Conservation (phyloP, 30 jellyfish, hydroid and myxozoan genomes). For the Pseudorhiza aurosa region DNA sequence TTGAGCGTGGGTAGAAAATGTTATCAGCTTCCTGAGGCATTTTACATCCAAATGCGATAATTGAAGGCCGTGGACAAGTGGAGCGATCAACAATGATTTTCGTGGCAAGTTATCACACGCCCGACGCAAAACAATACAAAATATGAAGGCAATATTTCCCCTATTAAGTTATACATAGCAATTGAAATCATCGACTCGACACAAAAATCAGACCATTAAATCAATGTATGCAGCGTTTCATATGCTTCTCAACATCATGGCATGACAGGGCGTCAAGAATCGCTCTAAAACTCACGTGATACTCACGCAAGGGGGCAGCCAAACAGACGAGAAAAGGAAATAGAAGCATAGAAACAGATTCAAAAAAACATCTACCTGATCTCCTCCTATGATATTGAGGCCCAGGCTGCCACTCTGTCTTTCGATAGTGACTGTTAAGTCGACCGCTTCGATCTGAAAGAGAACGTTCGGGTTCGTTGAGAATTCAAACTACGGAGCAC, state of each 20-base stretch:
- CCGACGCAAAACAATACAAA: neutral
- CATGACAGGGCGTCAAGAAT: too few relatives aligned
- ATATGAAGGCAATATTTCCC: neutral
- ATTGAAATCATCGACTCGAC: neutral
- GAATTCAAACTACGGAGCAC: neutral
- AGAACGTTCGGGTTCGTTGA: neutral
- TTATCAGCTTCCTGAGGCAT: neutral
- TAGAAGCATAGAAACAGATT: too few relatives aligned
- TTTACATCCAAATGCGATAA: neutral
- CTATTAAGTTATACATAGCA: neutral
- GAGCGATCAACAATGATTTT: neutral
- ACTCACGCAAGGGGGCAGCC: too few relatives aligned
- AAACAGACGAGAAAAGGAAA: too few relatives aligned
- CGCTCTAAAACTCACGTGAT: too few relatives aligned
- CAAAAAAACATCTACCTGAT: conserved; percentile 59
- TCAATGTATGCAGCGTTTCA: too few relatives aligned
- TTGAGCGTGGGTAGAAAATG: neutral
- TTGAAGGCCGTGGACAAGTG: neutral
- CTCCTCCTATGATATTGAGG: conserved; percentile 93
- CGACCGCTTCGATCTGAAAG: conserved; percentile 61
- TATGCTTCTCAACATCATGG: too few relatives aligned
- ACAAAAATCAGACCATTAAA: too few relatives aligned
- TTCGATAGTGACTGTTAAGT: conserved; percentile 43
- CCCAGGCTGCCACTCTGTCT: conserved; percentile 94
- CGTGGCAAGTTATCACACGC: neutral